Base-by-base conservation (phyloP, 2,797 vertebrate genomes). In the Amblyopsis hoosieri region DNA sequence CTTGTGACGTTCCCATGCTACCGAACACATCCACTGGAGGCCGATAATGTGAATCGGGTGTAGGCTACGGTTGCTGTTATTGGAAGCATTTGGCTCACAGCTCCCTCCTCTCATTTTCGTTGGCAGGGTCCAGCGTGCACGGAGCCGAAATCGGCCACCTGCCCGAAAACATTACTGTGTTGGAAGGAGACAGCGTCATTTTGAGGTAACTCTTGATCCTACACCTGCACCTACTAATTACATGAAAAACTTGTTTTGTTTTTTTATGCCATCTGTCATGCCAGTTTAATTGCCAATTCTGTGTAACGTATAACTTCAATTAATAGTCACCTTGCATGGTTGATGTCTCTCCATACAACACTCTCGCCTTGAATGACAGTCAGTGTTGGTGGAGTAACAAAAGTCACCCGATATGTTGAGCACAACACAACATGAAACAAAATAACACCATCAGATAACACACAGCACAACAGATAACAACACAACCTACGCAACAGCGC, bases 131-230 rank as follows among this genome's bases (percentile, higher is more conserved):
- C 80, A 85, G 91, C 14, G 91, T 90, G 57, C 86, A 83, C 53
- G 93, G 91, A 67, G 90, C 91, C 33, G 95, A 97, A 79, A 93
- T 94, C 81, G 90, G 85, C 85, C 93, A 93, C 76, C 91, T 93
- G 29, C 94, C 94, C 0, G 95, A 96, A 87, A 97, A 97, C 90
- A 96, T 97, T 83, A 97, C 96, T 0, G 95, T 96, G 64, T 85
- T 94, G 62, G 95, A 97, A 87, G 95, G 95, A 14, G 93, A 96
- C 67, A 95, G 91, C 37, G 94, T 95, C 82, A 93, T 92, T 72
- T 90, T 97, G 87, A 96, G 95, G 96, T 96, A 89, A 90, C 79
- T 62, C 67, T 61, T 77, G 61, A 83, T 73, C 60, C 64, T 62
- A 60, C 83, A 88, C 78, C 81, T 85, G 80, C 85, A 82, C 71